Evolutionary conservation across 1,140 invertebrate species (phyloP).

Genomic region (Mizuhopecten yessoensis): DNA sequence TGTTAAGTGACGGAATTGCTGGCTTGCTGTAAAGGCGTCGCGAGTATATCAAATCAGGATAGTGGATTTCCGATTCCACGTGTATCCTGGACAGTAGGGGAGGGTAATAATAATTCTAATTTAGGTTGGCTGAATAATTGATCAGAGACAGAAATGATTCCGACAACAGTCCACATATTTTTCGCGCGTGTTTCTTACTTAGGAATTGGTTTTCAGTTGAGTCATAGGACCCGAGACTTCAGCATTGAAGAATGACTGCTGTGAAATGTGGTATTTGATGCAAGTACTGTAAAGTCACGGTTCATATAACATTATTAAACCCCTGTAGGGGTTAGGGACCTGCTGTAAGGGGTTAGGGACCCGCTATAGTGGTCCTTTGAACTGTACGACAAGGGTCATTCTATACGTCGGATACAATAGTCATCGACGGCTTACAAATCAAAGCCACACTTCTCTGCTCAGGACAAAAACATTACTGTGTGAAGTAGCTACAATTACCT

Average conservation of each 20-base stretch:
- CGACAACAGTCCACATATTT: not conserved
- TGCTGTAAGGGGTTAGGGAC: too few relatives aligned
- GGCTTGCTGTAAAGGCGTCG: too few relatives aligned
- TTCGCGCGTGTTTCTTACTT: too few relatives aligned
- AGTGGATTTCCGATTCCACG: too few relatives aligned
- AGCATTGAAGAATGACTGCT: too few relatives aligned
- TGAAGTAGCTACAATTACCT: not conserved
- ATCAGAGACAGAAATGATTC: not conserved
- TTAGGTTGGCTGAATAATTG: not conserved
- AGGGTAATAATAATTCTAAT: not conserved
- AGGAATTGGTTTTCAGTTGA: too few relatives aligned
- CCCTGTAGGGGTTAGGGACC: not conserved
- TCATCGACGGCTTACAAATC: slow-evolving; percentile 5
- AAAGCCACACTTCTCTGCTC: not conserved
- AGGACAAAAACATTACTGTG: not conserved
- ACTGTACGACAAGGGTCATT: not conserved
- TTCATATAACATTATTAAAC: too few relatives aligned
- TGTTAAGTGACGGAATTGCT: too few relatives aligned
- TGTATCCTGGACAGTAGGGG: not conserved
- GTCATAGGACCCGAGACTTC: too few relatives aligned
- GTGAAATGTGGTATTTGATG: too few relatives aligned
- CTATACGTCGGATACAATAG: not conserved
- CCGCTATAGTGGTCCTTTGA: not conserved
- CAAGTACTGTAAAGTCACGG: too few relatives aligned
- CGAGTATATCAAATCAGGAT: too few relatives aligned